Conservation (phyloP, 2,113 vertebrate species). For the Petaurus breviceps region DNA sequence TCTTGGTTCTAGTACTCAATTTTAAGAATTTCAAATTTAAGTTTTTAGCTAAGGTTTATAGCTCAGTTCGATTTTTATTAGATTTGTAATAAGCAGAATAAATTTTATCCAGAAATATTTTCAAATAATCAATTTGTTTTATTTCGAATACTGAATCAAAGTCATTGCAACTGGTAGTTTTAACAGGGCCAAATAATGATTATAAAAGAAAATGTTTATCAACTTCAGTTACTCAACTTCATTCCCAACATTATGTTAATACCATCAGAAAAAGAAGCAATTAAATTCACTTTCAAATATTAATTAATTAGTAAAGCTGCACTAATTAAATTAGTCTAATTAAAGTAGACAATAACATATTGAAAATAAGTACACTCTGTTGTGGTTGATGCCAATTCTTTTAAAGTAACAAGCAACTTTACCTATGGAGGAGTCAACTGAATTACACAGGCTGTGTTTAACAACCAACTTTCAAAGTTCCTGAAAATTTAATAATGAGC, state of each 20-base stretch:
- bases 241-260: not conserved
- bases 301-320: not conserved
- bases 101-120: not conserved
- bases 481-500: not conserved
- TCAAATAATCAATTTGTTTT: not conserved
- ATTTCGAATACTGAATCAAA: not conserved
- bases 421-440: not conserved
- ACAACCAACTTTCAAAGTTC: not conserved
- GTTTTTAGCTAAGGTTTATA: not conserved
- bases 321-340: not conserved
- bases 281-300: not conserved
- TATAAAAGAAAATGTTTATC: not conserved
- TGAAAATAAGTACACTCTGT: not conserved
- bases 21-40: not conserved
- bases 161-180: not conserved
- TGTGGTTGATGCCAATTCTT: not conserved
- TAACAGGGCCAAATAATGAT: not conserved
- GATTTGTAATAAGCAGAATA: not conserved
- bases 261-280: not conserved
- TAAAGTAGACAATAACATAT: not conserved
- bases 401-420: not conserved
- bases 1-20: not conserved
- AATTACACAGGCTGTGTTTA: not conserved
- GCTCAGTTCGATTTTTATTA: not conserved
- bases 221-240: not conserved